Evolutionary conservation across 2,113 vertebrate species (phyloP), one percentile per base, ranked within the genome.

Genomic region (Speoplatyrhinus poulsoni): DNA sequence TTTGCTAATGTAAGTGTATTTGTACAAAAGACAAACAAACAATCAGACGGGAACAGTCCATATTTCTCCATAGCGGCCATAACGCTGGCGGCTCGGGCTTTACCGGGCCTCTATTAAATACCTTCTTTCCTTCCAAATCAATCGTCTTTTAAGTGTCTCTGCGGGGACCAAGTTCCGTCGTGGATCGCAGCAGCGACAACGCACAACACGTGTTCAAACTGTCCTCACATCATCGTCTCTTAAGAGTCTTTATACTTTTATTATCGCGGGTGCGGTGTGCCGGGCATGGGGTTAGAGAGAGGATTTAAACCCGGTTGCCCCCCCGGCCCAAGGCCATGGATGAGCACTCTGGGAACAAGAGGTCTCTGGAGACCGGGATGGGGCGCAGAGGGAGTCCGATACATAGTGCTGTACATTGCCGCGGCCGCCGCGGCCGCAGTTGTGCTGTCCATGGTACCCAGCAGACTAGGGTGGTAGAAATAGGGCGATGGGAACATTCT

Each of bases 331-430:
- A 99, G 92, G 79, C 98, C 98, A 71, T 99, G 97, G 86, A 99
- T 98, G 84, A 99, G 95, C 79, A 98, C 98, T 56, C 98, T 93
- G 61, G 98, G 98, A 85, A 99, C 98, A 63, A 99, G 92, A 46
- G 98, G 97, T 91, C 97, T 93, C 94, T 98, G 97, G 74, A 98
- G 93, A 86, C 94, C 89, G 46, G 96, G 97, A 60, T 98, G 97
- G 69, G 97, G 95, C 0, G 96, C 87, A 0, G 96, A 91, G 66
- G 96, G 96, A 96, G 96, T 98, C 95, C 98, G 95, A 90, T 98
- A 98, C 95, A 98, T 98, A 82, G 94, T 96, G 93, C 95, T 98
- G 94, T 98, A 99, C 97, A 99, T 97, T 63, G 96, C 97, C 4
- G 96, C 96, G 11, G 96, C 97, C 0, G 96, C 96, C 0, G 98